These are phyloP conservation scores for Helostoma temminkii DNA, from an alignment of 2,797 vertebrate species.

Conservation along the genomic window DNA sequence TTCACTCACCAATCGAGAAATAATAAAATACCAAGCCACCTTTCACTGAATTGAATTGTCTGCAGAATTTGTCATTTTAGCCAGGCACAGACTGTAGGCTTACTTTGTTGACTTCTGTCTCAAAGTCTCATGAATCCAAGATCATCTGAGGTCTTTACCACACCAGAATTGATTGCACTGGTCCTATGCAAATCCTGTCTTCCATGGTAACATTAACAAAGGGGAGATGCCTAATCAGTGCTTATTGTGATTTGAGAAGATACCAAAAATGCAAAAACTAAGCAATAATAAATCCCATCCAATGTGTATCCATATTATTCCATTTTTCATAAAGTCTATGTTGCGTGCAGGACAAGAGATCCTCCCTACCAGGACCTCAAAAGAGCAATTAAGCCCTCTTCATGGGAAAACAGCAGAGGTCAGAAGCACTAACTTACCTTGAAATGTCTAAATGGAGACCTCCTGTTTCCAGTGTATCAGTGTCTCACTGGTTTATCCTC, in stretches of 20 bases:
- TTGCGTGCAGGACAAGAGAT: slow-evolving; percentile 1
- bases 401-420: slow-evolving; percentile 70
- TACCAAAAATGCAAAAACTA: neutral
- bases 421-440: slow-evolving; percentile 72
- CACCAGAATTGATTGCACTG: neutral
- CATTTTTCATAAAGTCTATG: neutral
- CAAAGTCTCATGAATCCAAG: no score
- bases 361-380: neutral
- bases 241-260: neutral
- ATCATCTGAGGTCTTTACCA: neutral
- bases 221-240: no score
- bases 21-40: neutral
- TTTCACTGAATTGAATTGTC: neutral
- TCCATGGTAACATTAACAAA: neutral
- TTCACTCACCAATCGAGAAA: neutral
- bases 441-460: slow-evolving; percentile 74
- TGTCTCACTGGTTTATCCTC: slow-evolving; percentile 50
- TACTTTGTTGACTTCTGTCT: neutral
- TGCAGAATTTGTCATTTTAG: neutral
- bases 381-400: slow-evolving; percentile 32
- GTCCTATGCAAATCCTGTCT: neutral
- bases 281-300: neutral
- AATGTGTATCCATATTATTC: neutral
- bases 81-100: neutral
- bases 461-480: slow-evolving; percentile 61